Conservation (phyloP, 2,113 vertebrate genomes). For the Pluvialis apricaria region DNA sequence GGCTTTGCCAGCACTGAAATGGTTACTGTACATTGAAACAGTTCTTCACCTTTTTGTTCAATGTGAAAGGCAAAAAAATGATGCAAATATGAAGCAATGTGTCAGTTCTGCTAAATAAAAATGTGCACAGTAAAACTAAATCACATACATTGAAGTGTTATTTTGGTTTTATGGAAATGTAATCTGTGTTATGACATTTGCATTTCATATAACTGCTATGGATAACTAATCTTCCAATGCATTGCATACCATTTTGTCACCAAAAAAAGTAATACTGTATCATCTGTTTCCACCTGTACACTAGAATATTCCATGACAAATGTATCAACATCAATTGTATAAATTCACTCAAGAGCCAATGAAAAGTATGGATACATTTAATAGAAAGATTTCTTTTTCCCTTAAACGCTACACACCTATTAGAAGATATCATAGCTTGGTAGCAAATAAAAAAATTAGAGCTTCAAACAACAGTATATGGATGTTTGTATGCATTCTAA, state of each 20-base stretch:
- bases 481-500: conserved; percentile 37
- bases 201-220: conserved; percentile 69
- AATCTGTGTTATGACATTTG: conserved; percentile 71
- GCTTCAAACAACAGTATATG: conserved; percentile 35
- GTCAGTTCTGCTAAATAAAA: conserved; percentile 68
- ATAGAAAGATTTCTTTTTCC: conserved; percentile 35
- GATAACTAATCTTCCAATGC: conserved; percentile 66
- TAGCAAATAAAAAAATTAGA: conserved; percentile 32
- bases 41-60: conserved; percentile 56
- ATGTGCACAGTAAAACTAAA: conserved; percentile 66
- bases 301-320: conserved; percentile 60
- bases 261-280: conserved; percentile 55
- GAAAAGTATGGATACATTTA: conserved; percentile 12
- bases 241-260: conserved; percentile 61
- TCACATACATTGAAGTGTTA: conserved; percentile 71
- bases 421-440: conserved; percentile 34
- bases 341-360: conserved; percentile 41
- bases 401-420: conserved; percentile 6
- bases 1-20: background rate
- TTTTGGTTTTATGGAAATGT: conserved; percentile 72
- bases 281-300: conserved; percentile 63
- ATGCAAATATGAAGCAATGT: conserved; percentile 60
- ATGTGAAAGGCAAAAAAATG: conserved; percentile 47
- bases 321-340: conserved; percentile 46
- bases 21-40: conserved; percentile 25